phyloP scores from a whole-genome alignment of 2,113 vertebrate species.

The Chaetura pelagica region DNA sequence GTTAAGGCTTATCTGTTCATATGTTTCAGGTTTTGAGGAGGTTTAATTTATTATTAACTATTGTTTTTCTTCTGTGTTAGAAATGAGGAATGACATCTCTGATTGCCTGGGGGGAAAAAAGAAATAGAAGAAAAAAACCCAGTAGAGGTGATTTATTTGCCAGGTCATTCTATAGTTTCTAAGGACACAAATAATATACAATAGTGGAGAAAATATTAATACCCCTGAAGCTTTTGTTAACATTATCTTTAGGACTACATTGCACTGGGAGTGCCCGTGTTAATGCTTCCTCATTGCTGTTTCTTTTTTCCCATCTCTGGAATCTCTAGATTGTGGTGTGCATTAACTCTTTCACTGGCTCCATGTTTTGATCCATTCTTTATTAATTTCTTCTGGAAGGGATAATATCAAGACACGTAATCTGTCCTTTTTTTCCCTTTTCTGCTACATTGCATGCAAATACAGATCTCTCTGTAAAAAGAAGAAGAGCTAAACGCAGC shows the following conservation, averaged over 20 bases:
- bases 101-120: background rate
- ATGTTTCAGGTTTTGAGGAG: background rate
- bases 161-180: constrained; percentile 11
- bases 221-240: background rate
- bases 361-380: background rate
- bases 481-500: background rate
- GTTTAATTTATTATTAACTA: background rate
- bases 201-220: background rate
- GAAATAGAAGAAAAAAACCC: background rate
- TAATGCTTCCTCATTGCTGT: background rate
- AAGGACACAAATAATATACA: background rate
- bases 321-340: background rate
- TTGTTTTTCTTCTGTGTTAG: background rate
- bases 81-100: background rate
- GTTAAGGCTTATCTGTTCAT: background rate
- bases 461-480: background rate
- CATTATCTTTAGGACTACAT: background rate
- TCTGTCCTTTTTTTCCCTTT: background rate
- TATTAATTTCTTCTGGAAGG: background rate
- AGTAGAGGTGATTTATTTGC: background rate
- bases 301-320: background rate
- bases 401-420: background rate
- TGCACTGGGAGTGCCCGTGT: background rate
- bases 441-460: background rate
- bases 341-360: background rate